Conservation (phyloP, 2,797 vertebrate species). For the Aselliscus stoliczkanus region DNA sequence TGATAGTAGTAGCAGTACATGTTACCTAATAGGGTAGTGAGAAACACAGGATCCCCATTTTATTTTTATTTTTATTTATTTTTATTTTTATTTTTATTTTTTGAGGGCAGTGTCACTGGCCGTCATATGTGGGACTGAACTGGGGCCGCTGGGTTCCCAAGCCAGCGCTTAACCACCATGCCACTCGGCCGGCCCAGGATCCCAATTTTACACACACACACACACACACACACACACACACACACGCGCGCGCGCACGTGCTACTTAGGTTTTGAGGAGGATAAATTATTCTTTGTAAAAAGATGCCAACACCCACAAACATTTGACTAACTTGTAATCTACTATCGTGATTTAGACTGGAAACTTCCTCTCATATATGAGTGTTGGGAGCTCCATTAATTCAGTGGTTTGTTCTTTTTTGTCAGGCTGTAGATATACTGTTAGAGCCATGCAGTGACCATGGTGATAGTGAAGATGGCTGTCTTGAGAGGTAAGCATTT, state of each 20-base stretch:
- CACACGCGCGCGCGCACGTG: too few species aligned
- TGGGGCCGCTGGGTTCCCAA: too few species aligned
- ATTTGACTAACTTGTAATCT: neutral
- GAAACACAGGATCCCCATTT: neutral
- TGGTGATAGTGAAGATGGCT: constrained; percentile 87
- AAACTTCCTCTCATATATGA: neutral
- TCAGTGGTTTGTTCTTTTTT: constrained; percentile 57
- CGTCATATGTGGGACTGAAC: too few species aligned
- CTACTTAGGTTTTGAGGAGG: constrained; percentile 1
- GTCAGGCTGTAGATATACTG: constrained; percentile 79
- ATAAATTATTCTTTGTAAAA: neutral
- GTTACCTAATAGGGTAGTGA: neutral
- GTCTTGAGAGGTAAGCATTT: constrained; percentile 86
- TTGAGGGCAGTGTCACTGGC: too few species aligned
- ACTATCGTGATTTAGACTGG: neutral
- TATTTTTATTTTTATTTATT: too few species aligned
- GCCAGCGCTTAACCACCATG: too few species aligned
- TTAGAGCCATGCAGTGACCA: constrained; percentile 87
- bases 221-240: neutral
- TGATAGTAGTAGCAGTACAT: neutral
- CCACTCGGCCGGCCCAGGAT: too few species aligned
- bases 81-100: too few species aligned
- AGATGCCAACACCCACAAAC: neutral
- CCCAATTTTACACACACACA: neutral
- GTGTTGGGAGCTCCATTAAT: constrained; percentile 1